Conservation (phyloP, 2,888 invertebrate species). For the Flabesymbios commensalis region DNA sequence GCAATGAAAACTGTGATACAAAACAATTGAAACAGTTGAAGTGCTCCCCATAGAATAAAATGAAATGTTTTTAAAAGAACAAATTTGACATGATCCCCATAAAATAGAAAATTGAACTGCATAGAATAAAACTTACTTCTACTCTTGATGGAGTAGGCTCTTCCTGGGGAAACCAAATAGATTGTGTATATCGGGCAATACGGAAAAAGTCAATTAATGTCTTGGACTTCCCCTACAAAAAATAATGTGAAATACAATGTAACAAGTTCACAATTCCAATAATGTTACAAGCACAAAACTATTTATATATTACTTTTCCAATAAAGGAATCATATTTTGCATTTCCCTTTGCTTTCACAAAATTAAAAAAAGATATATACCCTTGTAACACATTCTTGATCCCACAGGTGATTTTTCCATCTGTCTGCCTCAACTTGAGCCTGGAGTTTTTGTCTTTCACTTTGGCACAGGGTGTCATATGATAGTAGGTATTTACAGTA, state of each 20-base stretch:
- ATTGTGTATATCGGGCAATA: slow-evolving; percentile 79
- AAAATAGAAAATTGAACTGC: neutral
- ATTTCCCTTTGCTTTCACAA: neutral
- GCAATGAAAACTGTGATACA: too few species aligned
- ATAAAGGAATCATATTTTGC: too few species aligned
- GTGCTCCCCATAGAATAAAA: too few species aligned
- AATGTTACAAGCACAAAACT: too few species aligned
- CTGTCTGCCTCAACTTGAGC: slow-evolving; percentile 36
- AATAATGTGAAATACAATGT: neutral
- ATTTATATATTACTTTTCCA: too few species aligned
- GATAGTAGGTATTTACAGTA: slow-evolving; percentile 90
- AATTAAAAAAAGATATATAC: neutral
- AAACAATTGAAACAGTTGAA: too few species aligned
- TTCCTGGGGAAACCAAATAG: slow-evolving; percentile 73
- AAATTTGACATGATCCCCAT: neutral
- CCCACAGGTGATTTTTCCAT: neutral
- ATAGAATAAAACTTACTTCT: slow-evolving; percentile 64
- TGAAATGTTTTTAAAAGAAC: too few species aligned
- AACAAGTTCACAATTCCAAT: neutral
- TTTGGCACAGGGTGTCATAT: slow-evolving; percentile 79
- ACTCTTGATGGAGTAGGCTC: slow-evolving; percentile 69
- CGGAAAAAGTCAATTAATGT: slow-evolving; percentile 79
- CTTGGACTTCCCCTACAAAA: slow-evolving; percentile 72
- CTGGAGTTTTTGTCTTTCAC: slow-evolving; percentile 63
- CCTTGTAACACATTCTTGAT: neutral